Conservation (phyloP, 35 echinoderm and acorn worm genomes). For the Acanthaster planci region DNA sequence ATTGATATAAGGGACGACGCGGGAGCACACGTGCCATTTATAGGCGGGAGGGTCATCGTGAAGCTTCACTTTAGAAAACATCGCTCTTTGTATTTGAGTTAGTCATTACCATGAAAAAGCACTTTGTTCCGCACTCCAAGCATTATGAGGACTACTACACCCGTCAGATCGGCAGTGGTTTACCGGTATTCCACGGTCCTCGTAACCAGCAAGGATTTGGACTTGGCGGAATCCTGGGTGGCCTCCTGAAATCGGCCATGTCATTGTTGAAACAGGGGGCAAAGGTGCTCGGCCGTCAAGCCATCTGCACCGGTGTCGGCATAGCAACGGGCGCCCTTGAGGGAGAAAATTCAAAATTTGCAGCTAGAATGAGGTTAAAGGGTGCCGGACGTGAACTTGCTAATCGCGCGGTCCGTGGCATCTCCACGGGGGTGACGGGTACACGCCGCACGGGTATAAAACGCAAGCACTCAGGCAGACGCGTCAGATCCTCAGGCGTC, state of each 20-base stretch:
- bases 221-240: constrained; percentile 23
- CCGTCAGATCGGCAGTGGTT: no score
- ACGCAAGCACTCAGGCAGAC: no score
- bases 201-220: not conserved
- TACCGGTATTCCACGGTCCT: constrained; percentile 25
- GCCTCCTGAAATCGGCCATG: not conserved
- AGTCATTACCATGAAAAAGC: not conserved
- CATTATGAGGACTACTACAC: no score
- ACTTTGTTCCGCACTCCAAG: not conserved
- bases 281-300: not conserved
- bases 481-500: not conserved
- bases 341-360: not conserved
- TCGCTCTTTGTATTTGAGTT: constrained; percentile 37
- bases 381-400: not conserved
- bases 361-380: not conserved
- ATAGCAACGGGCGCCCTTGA: constrained; percentile 11
- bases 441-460: not conserved
- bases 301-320: constrained; percentile 4
- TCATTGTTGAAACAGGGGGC: constrained; percentile 30
- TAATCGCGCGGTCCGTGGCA: not conserved
- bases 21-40: no score
- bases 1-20: no score
- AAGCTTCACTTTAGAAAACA: constrained; percentile 67
- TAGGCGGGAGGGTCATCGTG: constrained; percentile 42
- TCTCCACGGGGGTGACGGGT: not conserved